These are phyloP conservation scores for Lepidochitona cinerea DNA, from an alignment of 2,888 invertebrate genomes.

Conservation along the genomic window DNA sequence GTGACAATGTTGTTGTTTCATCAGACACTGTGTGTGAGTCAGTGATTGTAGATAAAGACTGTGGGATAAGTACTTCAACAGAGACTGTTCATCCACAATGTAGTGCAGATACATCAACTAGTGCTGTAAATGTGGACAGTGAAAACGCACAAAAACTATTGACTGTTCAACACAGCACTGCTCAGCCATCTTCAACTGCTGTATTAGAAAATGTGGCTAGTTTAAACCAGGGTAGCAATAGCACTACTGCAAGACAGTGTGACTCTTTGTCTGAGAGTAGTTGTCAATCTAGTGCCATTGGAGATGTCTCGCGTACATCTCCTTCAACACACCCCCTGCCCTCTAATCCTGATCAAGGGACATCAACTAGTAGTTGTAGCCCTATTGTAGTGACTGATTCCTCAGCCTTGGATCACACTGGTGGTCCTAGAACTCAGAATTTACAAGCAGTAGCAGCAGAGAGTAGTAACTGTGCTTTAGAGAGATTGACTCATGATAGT, in stretches of 20 bases:
- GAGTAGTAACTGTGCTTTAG: neutral
- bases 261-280: neutral
- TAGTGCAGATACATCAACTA: neutral
- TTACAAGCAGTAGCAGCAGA: constrained; percentile 1
- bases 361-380: neutral
- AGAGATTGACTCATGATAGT: neutral
- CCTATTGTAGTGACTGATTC: neutral
- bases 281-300: neutral
- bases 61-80: neutral
- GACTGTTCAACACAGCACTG: neutral
- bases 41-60: neutral
- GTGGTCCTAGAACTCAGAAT: no score
- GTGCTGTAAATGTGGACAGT: neutral
- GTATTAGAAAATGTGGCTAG: constrained; percentile 1
- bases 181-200: constrained; percentile 1
- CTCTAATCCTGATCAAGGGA: neutral
- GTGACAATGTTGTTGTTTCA: neutral
- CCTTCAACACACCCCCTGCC: no score
- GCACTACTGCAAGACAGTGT: neutral
- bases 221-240: neutral
- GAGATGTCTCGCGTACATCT: neutral
- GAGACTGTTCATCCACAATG: neutral
- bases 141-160: neutral
- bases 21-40: neutral
- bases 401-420: neutral